phyloP scores from a whole-genome alignment of 2,888 invertebrate genomes.

The Caenorhabditis sulstoni region DNA sequence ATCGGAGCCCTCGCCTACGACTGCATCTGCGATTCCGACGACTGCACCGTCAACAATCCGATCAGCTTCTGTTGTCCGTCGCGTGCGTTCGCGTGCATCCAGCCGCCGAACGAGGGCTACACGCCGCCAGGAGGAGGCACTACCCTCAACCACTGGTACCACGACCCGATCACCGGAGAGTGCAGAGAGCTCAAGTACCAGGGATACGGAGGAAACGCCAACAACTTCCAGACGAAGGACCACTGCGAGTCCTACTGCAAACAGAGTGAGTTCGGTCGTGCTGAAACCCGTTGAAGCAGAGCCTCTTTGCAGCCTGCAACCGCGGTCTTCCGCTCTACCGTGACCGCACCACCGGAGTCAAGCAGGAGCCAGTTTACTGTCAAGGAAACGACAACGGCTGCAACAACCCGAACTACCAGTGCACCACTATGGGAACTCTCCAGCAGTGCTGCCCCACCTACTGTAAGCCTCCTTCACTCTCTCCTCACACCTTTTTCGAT shows the following conservation, averaged over 20 bases:
- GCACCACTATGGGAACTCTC: slow-evolving; percentile 80
- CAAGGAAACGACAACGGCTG: slow-evolving; percentile 80
- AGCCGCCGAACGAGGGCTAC: slow-evolving; percentile 79
- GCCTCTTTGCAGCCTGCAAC: slow-evolving; percentile 80
- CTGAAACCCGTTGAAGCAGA: too few species aligned
- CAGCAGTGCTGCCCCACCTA: slow-evolving; percentile 80
- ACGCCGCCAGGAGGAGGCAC: slow-evolving; percentile 79
- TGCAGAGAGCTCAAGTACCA: slow-evolving; percentile 79
- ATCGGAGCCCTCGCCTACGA: slow-evolving; percentile 79
- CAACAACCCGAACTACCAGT: slow-evolving; percentile 80
- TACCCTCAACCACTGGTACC: slow-evolving; percentile 80
- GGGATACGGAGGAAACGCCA: slow-evolving; percentile 79
- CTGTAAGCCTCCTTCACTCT: too few species aligned
- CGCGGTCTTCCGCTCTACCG: slow-evolving; percentile 80
- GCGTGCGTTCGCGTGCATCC: slow-evolving; percentile 80
- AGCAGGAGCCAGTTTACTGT: slow-evolving; percentile 80
- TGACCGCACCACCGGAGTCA: slow-evolving; percentile 79
- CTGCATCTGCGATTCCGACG: slow-evolving; percentile 79
- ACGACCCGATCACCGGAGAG: slow-evolving; percentile 78
- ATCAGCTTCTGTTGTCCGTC: slow-evolving; percentile 80
- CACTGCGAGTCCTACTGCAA: slow-evolving; percentile 81
- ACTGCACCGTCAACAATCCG: slow-evolving; percentile 80
- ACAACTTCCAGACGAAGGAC: slow-evolving; percentile 80
- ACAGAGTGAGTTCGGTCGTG: slow-evolving; percentile 74
- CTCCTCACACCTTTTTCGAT: neutral